Conservation (phyloP, 2,113 vertebrate species). For the Herpailurus yagouaroundi region DNA sequence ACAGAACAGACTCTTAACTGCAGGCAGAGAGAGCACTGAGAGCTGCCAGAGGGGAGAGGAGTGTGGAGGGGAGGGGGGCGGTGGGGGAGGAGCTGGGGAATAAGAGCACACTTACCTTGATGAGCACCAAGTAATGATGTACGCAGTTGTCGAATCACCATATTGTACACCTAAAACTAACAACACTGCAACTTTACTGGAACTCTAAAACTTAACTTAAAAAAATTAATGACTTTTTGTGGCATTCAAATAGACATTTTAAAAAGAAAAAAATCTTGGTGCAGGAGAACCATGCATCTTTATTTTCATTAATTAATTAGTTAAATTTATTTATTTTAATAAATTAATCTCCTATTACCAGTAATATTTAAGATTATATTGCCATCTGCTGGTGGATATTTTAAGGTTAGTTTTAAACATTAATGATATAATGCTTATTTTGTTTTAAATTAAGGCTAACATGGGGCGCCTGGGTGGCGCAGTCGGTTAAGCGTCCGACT, state of each 20-base stretch:
- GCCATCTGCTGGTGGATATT: slow-evolving; percentile 76
- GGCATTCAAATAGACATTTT: not conserved
- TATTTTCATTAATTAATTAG: not conserved
- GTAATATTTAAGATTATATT: slow-evolving; percentile 64
- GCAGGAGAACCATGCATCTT: not conserved
- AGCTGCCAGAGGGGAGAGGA: not conserved
- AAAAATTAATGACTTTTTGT: slow-evolving; percentile 10
- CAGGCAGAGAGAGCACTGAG: not conserved
- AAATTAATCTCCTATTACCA: not conserved
- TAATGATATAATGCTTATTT: not conserved
- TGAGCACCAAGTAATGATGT: not conserved
- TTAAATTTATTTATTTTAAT: not conserved
- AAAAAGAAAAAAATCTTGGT: not conserved
- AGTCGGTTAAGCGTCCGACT: no score
- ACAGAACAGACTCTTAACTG: not conserved
- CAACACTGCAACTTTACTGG: not conserved
- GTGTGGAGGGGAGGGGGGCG: not conserved
- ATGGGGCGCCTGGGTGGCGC: no score
- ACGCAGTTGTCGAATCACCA: not conserved
- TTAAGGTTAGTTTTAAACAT: not conserved
- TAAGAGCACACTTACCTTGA: not conserved
- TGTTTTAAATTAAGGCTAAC: slow-evolving; percentile 51
- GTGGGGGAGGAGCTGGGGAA: not conserved
- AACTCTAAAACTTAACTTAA: not conserved
- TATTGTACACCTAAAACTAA: not conserved